These are phyloP conservation scores for Dryadula phaetusa DNA, from an alignment of 2,888 invertebrate species.

Conservation along the genomic window DNA sequence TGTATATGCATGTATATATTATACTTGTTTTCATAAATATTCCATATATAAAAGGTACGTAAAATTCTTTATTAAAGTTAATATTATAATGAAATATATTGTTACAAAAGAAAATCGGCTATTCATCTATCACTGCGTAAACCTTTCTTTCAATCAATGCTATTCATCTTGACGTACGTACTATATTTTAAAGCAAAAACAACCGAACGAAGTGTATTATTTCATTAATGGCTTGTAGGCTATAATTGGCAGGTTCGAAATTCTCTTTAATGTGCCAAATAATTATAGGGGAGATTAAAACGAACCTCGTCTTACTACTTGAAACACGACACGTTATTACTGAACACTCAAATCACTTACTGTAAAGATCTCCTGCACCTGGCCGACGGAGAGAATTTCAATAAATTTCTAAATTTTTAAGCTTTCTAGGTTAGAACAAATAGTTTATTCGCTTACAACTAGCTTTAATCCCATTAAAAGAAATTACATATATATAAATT, in stretches of 20 bases:
- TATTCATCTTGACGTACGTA: conserved; percentile 5
- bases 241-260: conserved; percentile 29
- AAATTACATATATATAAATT: too few relatives aligned
- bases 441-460: too few relatives aligned
- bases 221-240: conserved; percentile 38
- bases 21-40: too few relatives aligned
- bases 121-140: background rate
- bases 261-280: conserved; percentile 31
- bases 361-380: conserved; percentile 3
- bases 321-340: conserved; percentile 11
- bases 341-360: conserved; percentile 10
- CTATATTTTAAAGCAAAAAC: conserved; percentile 27
- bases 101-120: too few relatives aligned
- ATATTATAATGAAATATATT: too few relatives aligned
- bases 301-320: conserved; percentile 6
- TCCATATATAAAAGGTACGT: too few relatives aligned
- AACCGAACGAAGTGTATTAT: conserved; percentile 32
- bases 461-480: too few relatives aligned
- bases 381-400: background rate
- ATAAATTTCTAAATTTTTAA: background rate
- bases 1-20: too few relatives aligned
- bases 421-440: background rate
- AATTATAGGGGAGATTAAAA: conserved; percentile 29
- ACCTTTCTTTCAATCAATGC: background rate
- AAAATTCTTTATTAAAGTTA: too few relatives aligned